Base-by-base conservation (phyloP, 2,797 vertebrate genomes). In the Podarcis siculus region DNA sequence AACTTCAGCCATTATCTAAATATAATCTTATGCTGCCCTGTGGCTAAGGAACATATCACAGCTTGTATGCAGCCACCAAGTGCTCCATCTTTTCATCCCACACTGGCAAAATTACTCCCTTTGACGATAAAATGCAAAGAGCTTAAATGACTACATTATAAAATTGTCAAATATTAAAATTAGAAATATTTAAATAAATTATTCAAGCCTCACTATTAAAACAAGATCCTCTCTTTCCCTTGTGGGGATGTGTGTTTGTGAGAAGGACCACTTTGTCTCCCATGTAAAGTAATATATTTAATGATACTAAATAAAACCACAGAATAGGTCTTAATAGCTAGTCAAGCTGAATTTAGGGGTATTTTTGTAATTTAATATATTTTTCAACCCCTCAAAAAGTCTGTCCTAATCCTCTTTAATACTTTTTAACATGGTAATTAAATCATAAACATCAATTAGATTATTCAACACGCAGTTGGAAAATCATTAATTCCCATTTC, bases 401-500 rank as follows among this genome's bases (percentile, higher is more conserved):
- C 77, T 89, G 72, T 17, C 91, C 94, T 93, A 88, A 42, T 93
- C 67, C 87, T 87, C 92, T 93, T 89, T 81, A 86, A 77, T 89
- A 79, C 83, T 92, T 93, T 49, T 95, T 92, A 93, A 93, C 89
- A 86, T 85, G 85, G 77, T 91, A 96, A 94, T 96, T 96, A 92
- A 79, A 95, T 94, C 91, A 94, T 96, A 97, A 97, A 96, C 95
- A 97, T 96, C 93, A 96, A 95, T 96, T 97, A 96, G 93, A 92
- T 95, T 89, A 93, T 93, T 96, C 93, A 96, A 96, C 89, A 92
- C 90, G 35, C 92, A 94, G 88, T 92, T 91, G 85, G 90, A 90
- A 97, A 96, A 97, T 96, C 96, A 95, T 93, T 95, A 94, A 95
- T 86, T 95, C 95, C 87, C 35, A 83, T 95, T 96, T 92, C 95